A percentile compares a stretch with the other conserved stretches of the same genome.
Conservation (phyloP, 1,140 invertebrate genomes). For the Lepidostoma basale region DNA sequence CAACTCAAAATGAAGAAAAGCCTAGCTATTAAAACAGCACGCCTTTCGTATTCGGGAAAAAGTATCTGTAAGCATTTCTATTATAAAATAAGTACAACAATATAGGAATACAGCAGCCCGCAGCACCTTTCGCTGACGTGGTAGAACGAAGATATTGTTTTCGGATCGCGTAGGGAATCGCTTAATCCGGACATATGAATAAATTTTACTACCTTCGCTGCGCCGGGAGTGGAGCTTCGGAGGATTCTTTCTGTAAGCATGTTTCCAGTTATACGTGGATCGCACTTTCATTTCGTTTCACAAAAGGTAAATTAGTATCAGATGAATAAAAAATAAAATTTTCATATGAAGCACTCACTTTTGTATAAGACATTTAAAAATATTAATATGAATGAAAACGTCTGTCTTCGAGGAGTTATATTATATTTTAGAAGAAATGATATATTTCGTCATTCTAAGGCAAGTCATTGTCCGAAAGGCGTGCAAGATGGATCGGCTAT, state of each 20-base stretch:
- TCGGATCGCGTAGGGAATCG: slow-evolving; percentile 45
- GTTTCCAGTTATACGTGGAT: slow-evolving; percentile 3
- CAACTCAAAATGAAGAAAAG: too few relatives aligned
- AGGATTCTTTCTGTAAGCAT: slow-evolving; percentile 24
- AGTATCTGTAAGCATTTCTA: too few relatives aligned
- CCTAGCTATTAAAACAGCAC: too few relatives aligned
- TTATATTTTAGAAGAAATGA: neutral
- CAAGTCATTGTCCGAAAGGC: too few relatives aligned
- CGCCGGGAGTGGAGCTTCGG: slow-evolving; percentile 13
- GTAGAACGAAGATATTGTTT: slow-evolving; percentile 44
- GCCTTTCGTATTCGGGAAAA: too few relatives aligned
- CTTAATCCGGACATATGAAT: slow-evolving; percentile 45
- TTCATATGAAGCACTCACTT: too few relatives aligned
- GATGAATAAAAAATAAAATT: too few relatives aligned
- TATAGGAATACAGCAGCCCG: neutral
- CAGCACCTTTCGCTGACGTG: slow-evolving; percentile 35
- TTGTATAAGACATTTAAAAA: too few relatives aligned
- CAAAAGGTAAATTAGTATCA: neutral
- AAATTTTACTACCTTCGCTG: slow-evolving; percentile 38
- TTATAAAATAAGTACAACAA: slow-evolving; percentile 10
- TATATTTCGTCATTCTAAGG: too few relatives aligned
- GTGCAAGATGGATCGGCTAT: too few relatives aligned
- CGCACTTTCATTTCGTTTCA: neutral
- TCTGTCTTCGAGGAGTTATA: too few relatives aligned
- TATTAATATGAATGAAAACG: too few relatives aligned